Evolutionary conservation across 2,797 vertebrate species (phyloP).

Genomic region (Dendrocincla fuliginosa): DNA sequence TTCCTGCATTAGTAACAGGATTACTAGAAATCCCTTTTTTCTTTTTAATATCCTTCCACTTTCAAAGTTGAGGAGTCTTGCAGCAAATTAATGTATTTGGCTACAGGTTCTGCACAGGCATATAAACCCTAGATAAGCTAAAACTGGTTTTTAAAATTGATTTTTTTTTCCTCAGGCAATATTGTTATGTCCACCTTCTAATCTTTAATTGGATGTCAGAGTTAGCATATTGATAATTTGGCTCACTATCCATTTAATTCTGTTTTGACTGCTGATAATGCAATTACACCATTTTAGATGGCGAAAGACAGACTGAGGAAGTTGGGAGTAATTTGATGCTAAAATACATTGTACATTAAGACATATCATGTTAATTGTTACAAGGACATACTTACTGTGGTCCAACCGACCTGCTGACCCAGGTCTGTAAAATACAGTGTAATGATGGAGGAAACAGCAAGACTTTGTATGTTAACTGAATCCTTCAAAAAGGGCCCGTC

Average conservation of each 20-base stretch:
- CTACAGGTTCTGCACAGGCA: not conserved
- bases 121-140: not conserved
- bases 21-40: not conserved
- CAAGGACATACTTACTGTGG: constrained; percentile 75
- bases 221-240: not conserved
- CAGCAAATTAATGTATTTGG: not conserved
- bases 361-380: not conserved
- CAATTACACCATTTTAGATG: not conserved
- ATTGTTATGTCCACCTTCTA: not conserved
- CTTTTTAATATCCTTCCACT: not conserved
- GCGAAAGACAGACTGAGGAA: not conserved
- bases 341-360: not conserved
- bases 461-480: constrained; percentile 66
- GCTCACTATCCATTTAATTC: constrained; percentile 4
- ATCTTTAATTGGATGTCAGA: constrained; percentile 24
- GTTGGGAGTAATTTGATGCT: not conserved
- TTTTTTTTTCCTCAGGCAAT: not conserved
- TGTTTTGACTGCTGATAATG: constrained; percentile 1
- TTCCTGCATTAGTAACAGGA: not conserved
- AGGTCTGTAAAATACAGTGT: constrained; percentile 81
- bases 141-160: not conserved
- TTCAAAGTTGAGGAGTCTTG: not conserved
- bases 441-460: constrained; percentile 76
- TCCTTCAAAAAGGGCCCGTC: constrained; percentile 78
- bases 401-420: constrained; percentile 81